phyloP scores from a whole-genome alignment of 1,140 invertebrate species.

The Drosophila aff. region DNA sequence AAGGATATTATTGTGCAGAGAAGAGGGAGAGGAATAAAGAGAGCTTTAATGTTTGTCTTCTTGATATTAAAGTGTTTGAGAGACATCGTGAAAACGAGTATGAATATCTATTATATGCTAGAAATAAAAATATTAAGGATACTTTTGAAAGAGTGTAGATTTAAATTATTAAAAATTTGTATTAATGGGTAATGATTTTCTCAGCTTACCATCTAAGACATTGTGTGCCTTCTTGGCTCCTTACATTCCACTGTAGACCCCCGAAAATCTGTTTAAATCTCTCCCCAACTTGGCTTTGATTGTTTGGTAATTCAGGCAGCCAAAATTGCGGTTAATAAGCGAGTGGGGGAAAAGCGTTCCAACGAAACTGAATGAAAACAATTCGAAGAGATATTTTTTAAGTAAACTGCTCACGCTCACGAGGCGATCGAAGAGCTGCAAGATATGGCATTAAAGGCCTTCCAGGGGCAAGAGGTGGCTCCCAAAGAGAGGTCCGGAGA shows the following conservation, averaged over 20 bases:
- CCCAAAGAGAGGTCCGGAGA: slow-evolving; percentile 12
- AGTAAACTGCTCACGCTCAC: slow-evolving; percentile 71
- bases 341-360: slow-evolving; percentile 14
- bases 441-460: slow-evolving; percentile 8
- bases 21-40: not conserved
- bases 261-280: slow-evolving; percentile 36
- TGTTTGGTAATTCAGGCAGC: slow-evolving; percentile 43
- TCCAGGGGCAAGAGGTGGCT: not conserved
- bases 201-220: too few species aligned
- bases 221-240: not conserved
- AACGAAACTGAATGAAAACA: slow-evolving; percentile 30
- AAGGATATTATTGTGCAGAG: slow-evolving; percentile 32
- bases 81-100: not conserved
- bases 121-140: not conserved
- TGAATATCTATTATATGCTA: not conserved
- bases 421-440: slow-evolving; percentile 31
- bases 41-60: not conserved
- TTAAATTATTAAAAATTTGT: not conserved
- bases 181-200: not conserved
- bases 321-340: slow-evolving; percentile 52
- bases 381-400: slow-evolving; percentile 48
- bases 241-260: not conserved
- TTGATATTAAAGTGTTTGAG: slow-evolving; percentile 12
- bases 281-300: slow-evolving; percentile 29
- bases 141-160: not conserved